Base-by-base conservation (phyloP, 2,888 invertebrate genomes). In the Folsomia candida region DNA sequence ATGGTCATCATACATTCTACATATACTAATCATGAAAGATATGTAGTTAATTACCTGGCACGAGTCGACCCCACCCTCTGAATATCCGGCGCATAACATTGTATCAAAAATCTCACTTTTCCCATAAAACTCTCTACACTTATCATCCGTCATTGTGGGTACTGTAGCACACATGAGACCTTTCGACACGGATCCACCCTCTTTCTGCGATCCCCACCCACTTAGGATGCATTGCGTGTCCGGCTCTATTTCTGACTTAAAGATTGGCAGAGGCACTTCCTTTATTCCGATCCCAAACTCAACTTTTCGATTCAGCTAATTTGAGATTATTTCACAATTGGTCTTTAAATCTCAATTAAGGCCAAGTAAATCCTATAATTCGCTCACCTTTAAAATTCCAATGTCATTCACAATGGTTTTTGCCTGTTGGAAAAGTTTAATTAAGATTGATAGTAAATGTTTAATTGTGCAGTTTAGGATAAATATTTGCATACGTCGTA, bases 21-120 rank as follows among this genome's bases (percentile, higher is more conserved):
- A n/a, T n/a, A n/a, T n/a, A n/a, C n/a, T n/a, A n/a, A n/a, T n/a
- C n/a, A n/a, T n/a, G n/a, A n/a, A n/a, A n/a, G n/a, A 37, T 37
- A 37, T 9, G 37, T 4, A 9, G n/a, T n/a, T 18, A 60, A 27
- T 14, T 69, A 77, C 79, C 76, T 79, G 79, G 47, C 79, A 79
- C 24, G 76, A 76, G 37, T 79, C 79, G 20, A 70, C 74, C 28
- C 76, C 78, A 6, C 79, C 79, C 47, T 79, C 72, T 1, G 59
- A 54, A 28, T 68, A 78, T 0, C 78, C 78, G 18, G 78, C 78
- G 69, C 79, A 79, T 9, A 79, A n/a, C 79, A 79, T 79, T 11
- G 77, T 72, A 27, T 78, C 77, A 25, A 61, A 72, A 14, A 79
- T 79, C 59, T 79, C 79, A 29, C 70, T 68, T 68, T 77, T 74